phyloP scores from a whole-genome alignment of 2,888 invertebrate genomes.

The Caenorhabditis macrosperma region DNA sequence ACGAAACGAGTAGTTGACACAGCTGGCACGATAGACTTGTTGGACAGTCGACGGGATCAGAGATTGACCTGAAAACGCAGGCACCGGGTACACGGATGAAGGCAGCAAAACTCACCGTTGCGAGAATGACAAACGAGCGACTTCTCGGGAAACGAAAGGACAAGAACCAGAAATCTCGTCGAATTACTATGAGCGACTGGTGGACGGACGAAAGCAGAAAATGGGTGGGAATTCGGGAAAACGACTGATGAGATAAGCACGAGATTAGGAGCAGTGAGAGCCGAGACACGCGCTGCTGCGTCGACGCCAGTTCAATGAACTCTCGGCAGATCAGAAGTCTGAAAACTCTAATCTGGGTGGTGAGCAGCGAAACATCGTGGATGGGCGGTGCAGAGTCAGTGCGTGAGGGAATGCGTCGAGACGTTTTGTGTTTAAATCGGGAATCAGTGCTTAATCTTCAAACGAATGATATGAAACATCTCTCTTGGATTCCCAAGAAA shows the following conservation, averaged over 20 bases:
- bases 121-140: not conserved
- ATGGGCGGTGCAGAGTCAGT: not conserved
- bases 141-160: conserved; percentile 2
- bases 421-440: not conserved
- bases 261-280: conserved; percentile 20
- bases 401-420: not conserved
- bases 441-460: too few species aligned
- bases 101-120: not conserved
- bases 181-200: not conserved
- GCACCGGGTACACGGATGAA: too few species aligned
- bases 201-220: not conserved
- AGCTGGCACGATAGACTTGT: too few species aligned
- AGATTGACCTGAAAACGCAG: too few species aligned
- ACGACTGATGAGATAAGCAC: conserved; percentile 25
- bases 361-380: conserved; percentile 7
- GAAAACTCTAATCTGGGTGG: not conserved
- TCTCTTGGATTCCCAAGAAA: not conserved
- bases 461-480: too few species aligned
- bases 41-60: too few species aligned
- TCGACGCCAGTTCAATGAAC: conserved; percentile 17
- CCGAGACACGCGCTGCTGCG: not conserved
- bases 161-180: conserved; percentile 1
- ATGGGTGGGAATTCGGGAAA: conserved; percentile 5
- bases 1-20: conserved; percentile 13
- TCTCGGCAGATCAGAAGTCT: conserved; percentile 24